Evolutionary conservation across 2,888 invertebrate species (phyloP), one percentile per base, ranked within the genome.

Genomic region (Aphelenchoides bicaudatus): DNA sequence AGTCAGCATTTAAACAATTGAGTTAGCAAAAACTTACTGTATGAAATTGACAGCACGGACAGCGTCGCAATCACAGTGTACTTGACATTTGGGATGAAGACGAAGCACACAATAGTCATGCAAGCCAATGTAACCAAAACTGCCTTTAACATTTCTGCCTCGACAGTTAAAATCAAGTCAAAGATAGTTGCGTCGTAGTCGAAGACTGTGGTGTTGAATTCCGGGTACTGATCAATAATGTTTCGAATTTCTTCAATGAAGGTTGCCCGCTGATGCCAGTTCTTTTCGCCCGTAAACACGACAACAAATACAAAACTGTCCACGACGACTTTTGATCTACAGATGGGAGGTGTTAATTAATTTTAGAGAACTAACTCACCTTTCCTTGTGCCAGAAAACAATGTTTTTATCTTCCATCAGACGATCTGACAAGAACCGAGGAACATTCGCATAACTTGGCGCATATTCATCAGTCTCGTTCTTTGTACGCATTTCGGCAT

Each of bases 131-230:
- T 76, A 29, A 74, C 62, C 16, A 70, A 54, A 19, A 75, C 65
- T 0, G 75, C 71, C 48, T 75, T 75, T 47, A 72, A 56, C 27
- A 74, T 62, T 63, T 74, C 74, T 8, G 63, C 54, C 61, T 70
- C 68, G 27, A 74, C 74, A n/a, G 69, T 67, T 25, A 72, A 69
- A 31, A 75, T 76, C 30, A 75, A 57, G 47, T 75, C 75, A 46
- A 71, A 74, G 50, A 75, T 72, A 13, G 75, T 74, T n/a, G 72
- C 61, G 59, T 75, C 75, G 48, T 76, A 75, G 56, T 75, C 75
- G 59, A 73, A 75, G 2, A 76, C 61, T 6, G 69, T 63, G 4
- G 63, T 66, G 23, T 71, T 63, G 51, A 68, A 73, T 39, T 69
- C 58, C 8, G 73, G 65, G 53, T 69, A 73, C 29, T 58, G 60